Conservation (phyloP, 2,888 invertebrate species). For the Pheosia tremula region DNA sequence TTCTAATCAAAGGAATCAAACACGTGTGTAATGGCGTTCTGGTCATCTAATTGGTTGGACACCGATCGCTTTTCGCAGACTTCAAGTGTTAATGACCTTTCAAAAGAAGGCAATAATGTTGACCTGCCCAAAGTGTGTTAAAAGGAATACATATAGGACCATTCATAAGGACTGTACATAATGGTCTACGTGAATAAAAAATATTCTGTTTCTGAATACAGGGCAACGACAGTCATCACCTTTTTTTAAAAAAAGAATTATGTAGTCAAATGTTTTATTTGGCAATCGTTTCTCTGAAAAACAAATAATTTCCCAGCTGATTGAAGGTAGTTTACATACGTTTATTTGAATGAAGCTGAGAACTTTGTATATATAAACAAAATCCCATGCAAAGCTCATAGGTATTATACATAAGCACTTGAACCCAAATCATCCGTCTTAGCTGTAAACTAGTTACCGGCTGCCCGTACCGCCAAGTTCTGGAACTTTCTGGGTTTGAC, state of each 20-base stretch:
- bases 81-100: not conserved
- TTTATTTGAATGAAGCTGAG: too few species aligned
- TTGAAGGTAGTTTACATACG: too few species aligned
- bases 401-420: slow-evolving; percentile 16
- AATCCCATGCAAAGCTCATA: not conserved
- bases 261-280: too few species aligned
- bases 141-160: too few species aligned
- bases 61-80: not conserved
- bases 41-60: slow-evolving; percentile 1
- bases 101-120: not conserved
- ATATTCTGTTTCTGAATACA: too few species aligned
- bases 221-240: not conserved
- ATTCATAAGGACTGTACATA: too few species aligned
- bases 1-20: slow-evolving; percentile 28
- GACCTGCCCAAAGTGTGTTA: not conserved
- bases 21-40: not conserved
- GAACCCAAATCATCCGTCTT: slow-evolving; percentile 23
- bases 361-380: too few species aligned
- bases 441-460: slow-evolving; percentile 27
- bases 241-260: too few species aligned
- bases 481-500: slow-evolving; percentile 19
- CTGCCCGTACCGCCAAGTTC: slow-evolving; percentile 25
- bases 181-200: too few species aligned
- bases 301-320: too few species aligned
- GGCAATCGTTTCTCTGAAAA: too few species aligned